Conservation (phyloP, 2,888 invertebrate species). For the Uropetala carovei region DNA sequence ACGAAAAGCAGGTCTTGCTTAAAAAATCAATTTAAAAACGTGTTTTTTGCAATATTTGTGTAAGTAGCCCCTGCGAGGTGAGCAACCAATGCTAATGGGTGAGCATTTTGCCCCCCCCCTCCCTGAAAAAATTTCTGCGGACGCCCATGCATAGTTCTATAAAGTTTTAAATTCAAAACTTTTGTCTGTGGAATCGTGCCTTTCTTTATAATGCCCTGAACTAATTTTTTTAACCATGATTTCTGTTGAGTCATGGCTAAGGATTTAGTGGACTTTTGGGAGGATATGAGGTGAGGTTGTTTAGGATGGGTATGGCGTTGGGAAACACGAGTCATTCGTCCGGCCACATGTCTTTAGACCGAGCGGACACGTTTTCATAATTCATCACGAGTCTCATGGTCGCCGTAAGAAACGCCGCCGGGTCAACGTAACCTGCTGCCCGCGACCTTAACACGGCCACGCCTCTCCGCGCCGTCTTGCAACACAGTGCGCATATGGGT, state of each 20-base stretch:
- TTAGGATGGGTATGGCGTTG: background rate
- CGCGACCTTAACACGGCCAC: background rate
- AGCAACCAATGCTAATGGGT: no score
- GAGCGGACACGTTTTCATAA: background rate
- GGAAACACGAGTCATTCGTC: no score
- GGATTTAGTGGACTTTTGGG: background rate
- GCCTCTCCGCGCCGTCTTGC: background rate
- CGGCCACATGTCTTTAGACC: background rate
- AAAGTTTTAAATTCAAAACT: background rate
- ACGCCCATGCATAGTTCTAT: no score
- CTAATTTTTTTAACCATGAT: background rate
- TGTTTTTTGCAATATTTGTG: no score
- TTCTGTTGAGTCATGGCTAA: background rate
- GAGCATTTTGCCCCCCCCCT: no score
- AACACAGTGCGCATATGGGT: background rate
- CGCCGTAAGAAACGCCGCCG: background rate
- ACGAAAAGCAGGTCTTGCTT: no score
- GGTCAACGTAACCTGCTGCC: constrained; percentile 13
- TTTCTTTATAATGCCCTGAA: background rate
- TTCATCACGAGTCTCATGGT: constrained; percentile 3
- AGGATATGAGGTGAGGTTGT: background rate
- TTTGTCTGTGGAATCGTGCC: background rate
- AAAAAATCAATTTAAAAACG: no score
- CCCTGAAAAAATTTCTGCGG: no score
- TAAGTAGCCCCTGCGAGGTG: no score